Evolutionary conservation across 2,888 invertebrate genomes (phyloP).

Genomic region (Aphelenchoides bicaudatus): DNA sequence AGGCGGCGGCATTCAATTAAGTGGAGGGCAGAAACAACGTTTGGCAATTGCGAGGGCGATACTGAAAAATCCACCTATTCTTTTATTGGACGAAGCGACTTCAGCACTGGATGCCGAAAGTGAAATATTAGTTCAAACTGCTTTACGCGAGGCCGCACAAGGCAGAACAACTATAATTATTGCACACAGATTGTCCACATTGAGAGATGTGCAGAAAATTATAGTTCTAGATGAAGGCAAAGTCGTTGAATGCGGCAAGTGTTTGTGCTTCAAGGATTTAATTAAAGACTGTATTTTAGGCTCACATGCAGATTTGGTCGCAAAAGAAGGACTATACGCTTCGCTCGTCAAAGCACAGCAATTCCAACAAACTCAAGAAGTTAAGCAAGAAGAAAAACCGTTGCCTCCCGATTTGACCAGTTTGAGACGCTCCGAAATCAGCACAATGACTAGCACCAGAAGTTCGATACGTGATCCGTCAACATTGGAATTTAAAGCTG

Average conservation of each 20-base stretch:
- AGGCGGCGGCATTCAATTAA: slow-evolving; percentile 16
- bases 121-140: slow-evolving; percentile 38
- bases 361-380: slow-evolving; percentile 16
- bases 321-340: slow-evolving; percentile 22
- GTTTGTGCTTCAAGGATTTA: background rate
- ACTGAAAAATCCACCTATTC: slow-evolving; percentile 34
- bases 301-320: slow-evolving; percentile 14
- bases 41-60: slow-evolving; percentile 43
- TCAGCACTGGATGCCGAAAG: slow-evolving; percentile 37
- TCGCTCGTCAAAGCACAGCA: slow-evolving; percentile 20
- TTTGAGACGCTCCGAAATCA: too few relatives aligned
- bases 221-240: slow-evolving; percentile 47
- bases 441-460: background rate
- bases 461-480: background rate
- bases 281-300: slow-evolving; percentile 1
- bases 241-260: slow-evolving; percentile 38
- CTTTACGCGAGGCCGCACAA: slow-evolving; percentile 30
- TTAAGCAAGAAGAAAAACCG: slow-evolving; percentile 1
- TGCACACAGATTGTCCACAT: slow-evolving; percentile 46
- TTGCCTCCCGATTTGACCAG: too few relatives aligned
- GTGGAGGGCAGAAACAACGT: slow-evolving; percentile 21
- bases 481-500: background rate
- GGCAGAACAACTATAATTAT: slow-evolving; percentile 40
- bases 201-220: slow-evolving; percentile 53
- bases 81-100: slow-evolving; percentile 43